Percentiles rank a stretch among this genome's conserved stretches.
phyloP scores from a whole-genome alignment of 2,797 vertebrate genomes.

The Mycteria americana region DNA sequence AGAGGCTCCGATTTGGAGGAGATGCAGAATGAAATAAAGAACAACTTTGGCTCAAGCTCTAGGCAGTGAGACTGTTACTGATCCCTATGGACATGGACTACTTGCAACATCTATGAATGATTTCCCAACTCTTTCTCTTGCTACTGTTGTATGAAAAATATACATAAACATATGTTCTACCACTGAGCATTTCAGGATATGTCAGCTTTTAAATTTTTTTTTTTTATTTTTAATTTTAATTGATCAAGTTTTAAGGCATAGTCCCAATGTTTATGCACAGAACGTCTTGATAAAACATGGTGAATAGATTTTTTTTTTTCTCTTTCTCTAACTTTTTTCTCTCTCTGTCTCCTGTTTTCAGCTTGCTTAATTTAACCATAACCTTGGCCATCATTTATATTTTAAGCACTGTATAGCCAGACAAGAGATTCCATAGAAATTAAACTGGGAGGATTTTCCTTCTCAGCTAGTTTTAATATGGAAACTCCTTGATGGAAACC shows the following conservation, averaged over 20 bases:
- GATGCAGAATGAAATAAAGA: conserved; percentile 13
- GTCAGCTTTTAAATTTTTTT: background rate
- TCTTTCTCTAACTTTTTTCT: background rate
- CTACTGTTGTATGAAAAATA: conserved; percentile 44
- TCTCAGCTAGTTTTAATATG: background rate
- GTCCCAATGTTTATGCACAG: background rate
- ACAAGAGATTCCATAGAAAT: background rate
- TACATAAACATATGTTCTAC: background rate
- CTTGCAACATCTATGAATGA: background rate
- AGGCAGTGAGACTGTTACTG: background rate
- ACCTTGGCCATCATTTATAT: background rate
- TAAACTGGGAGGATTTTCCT: background rate
- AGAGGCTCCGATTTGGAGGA: background rate
- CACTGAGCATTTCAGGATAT: background rate
- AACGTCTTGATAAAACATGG: background rate
- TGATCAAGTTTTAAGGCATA: background rate
- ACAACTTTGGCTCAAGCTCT: background rate
- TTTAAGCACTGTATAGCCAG: background rate
- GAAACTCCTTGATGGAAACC: conserved; percentile 3
- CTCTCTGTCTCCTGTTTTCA: background rate
- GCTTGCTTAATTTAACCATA: background rate
- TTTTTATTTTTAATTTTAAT: too few species aligned
- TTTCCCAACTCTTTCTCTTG: conserved; percentile 13
- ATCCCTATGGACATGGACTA: background rate
- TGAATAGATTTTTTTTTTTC: background rate